A percentile compares a stretch with the other conserved stretches of the same genome.
Conservation (phyloP, 2,797 vertebrate species). For the Apogon hyalosoma region DNA sequence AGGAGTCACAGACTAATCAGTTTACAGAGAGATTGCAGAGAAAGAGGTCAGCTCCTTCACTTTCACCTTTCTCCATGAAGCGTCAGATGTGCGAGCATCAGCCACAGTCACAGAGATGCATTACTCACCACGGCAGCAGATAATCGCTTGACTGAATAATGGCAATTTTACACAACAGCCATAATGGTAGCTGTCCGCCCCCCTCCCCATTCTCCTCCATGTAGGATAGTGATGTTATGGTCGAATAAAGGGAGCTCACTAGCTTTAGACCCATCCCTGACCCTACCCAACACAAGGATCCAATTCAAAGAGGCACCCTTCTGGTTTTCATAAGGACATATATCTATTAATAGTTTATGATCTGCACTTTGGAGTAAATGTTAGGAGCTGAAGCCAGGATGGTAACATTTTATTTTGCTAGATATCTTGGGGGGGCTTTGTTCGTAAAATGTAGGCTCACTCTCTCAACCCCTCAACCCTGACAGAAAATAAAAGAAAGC, state of each 20-base stretch:
- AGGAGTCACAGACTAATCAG: constrained; percentile 18
- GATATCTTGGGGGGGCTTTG: constrained; percentile 67
- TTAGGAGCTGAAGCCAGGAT: constrained; percentile 73
- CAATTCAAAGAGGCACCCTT: constrained; percentile 72
- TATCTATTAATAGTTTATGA: constrained; percentile 85
- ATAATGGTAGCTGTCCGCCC: constrained; percentile 60
- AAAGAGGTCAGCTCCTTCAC: constrained; percentile 65
- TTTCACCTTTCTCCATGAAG: constrained; percentile 46
- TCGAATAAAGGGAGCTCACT: constrained; percentile 56
- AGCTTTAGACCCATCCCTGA: constrained; percentile 53
- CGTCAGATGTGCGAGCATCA: constrained; percentile 66
- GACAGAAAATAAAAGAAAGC: constrained; percentile 68
- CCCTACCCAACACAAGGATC: constrained; percentile 61
- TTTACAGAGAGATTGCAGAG: constrained; percentile 25
- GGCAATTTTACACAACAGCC: constrained; percentile 80
- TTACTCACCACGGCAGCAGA: constrained; percentile 68
- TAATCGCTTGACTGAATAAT: constrained; percentile 81
- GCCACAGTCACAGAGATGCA: constrained; percentile 71
- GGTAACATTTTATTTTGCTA: constrained; percentile 76
- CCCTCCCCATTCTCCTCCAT: constrained; percentile 33
- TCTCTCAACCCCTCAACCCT: constrained; percentile 57
- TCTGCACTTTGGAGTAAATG: constrained; percentile 80
- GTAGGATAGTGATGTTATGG: constrained; percentile 48
- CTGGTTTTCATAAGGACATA: constrained; percentile 68
- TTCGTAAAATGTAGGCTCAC: constrained; percentile 73